These are phyloP conservation scores for Capitella teleta DNA, from an alignment of 1,140 invertebrate species.

Conservation along the genomic window DNA sequence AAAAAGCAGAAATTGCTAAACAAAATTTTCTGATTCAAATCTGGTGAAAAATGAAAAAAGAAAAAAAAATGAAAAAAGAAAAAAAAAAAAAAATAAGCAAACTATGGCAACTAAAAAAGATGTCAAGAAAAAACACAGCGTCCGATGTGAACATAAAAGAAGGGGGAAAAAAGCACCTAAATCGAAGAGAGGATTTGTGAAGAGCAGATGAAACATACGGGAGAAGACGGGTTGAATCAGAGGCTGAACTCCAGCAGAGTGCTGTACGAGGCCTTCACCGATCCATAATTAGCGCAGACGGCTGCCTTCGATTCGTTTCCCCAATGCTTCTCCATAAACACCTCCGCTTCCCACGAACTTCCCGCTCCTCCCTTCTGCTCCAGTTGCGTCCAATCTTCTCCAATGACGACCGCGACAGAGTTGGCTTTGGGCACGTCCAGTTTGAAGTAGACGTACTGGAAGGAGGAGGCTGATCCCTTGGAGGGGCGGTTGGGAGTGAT, in stretches of 20 bases:
- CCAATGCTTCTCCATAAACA: conserved; percentile 19
- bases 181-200: too few relatives aligned
- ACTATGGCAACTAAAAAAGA: too few relatives aligned
- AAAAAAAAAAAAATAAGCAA: too few relatives aligned
- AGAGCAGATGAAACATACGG: too few relatives aligned
- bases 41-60: too few relatives aligned
- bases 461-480: conserved; percentile 14
- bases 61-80: too few relatives aligned
- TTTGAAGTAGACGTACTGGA: conserved; percentile 21
- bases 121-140: too few relatives aligned
- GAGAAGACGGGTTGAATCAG: too few relatives aligned
- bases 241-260: conserved; percentile 35
- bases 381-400: conserved; percentile 37
- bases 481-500: conserved; percentile 17
- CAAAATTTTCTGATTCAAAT: too few relatives aligned
- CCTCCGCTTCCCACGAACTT: conserved; percentile 28
- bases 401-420: conserved; percentile 31
- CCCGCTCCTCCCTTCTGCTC: conserved; percentile 19
- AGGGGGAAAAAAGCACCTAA: too few relatives aligned
- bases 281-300: conserved; percentile 35
- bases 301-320: conserved; percentile 25
- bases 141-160: too few relatives aligned
- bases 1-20: too few relatives aligned
- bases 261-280: conserved; percentile 32
- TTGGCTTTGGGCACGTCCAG: conserved; percentile 31